Conservation (phyloP, 2,113 vertebrate species). For the Panthera tigris region DNA sequence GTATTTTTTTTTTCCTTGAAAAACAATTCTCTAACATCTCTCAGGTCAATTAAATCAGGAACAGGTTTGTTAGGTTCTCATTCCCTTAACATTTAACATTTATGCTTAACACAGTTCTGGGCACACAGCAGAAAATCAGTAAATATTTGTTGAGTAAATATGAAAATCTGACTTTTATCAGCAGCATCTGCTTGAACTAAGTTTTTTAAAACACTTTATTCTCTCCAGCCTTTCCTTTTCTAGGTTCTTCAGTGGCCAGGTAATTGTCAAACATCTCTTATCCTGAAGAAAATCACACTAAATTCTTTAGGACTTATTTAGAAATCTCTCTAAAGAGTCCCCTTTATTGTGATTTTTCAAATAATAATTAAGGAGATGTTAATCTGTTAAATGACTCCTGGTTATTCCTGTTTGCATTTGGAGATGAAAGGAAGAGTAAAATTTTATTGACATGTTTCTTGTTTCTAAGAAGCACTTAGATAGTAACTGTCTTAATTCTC, state of each 20-base stretch:
- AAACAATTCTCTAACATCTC: background rate
- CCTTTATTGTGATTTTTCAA: background rate
- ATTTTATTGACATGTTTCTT: background rate
- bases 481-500: slow-evolving; percentile 40
- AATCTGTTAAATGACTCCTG: slow-evolving; percentile 26
- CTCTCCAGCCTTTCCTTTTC: background rate
- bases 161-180: background rate
- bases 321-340: background rate
- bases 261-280: slow-evolving; percentile 26
- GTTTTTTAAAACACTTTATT: background rate
- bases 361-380: background rate
- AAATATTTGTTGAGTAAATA: background rate
- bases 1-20: background rate
- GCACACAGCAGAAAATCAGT: background rate
- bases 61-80: background rate
- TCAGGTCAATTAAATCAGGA: background rate
- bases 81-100: background rate
- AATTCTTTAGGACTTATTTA: background rate
- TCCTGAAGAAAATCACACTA: background rate
- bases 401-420: slow-evolving; percentile 6
- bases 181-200: background rate
- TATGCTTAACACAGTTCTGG: background rate
- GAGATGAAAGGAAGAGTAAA: background rate
- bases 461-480: background rate
- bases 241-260: background rate